Conservation (phyloP, 2,113 vertebrate species). For the Cyprinodon variegatus region DNA sequence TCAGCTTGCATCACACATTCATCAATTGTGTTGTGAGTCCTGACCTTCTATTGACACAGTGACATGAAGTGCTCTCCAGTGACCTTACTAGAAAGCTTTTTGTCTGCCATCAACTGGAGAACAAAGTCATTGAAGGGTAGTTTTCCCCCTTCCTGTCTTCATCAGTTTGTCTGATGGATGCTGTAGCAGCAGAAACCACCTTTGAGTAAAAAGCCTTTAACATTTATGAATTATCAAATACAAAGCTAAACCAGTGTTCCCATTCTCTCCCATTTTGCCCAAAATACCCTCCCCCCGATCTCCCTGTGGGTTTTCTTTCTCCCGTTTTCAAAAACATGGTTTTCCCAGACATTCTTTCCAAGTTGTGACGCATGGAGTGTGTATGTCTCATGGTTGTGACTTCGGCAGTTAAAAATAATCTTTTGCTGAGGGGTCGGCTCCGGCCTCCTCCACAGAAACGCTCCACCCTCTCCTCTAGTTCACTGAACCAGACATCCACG, state of each 20-base stretch:
- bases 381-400: constrained; percentile 47
- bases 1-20: too few relatives aligned
- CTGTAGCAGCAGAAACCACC: neutral
- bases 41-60: neutral
- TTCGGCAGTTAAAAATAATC: constrained; percentile 68
- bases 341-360: constrained; percentile 78
- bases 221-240: neutral
- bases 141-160: neutral
- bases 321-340: constrained; percentile 55
- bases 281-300: constrained; percentile 40
- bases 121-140: too few relatives aligned
- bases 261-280: constrained; percentile 39
- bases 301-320: constrained; percentile 19
- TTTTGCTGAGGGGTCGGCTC: constrained; percentile 40
- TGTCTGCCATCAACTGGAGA: neutral
- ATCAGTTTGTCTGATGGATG: constrained; percentile 11
- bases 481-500: constrained; percentile 29
- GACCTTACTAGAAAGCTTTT: neutral
- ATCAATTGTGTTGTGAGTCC: too few relatives aligned
- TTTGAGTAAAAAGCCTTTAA: neutral
- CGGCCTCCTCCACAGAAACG: constrained; percentile 39
- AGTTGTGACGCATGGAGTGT: constrained; percentile 69
- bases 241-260: constrained; percentile 6
- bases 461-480: constrained; percentile 2
- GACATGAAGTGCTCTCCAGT: neutral